A percentile compares a stretch with the other conserved stretches of the same genome.
Evolutionary conservation across 2,797 vertebrate species (phyloP).

Genomic region (Zalophus californianus): DNA sequence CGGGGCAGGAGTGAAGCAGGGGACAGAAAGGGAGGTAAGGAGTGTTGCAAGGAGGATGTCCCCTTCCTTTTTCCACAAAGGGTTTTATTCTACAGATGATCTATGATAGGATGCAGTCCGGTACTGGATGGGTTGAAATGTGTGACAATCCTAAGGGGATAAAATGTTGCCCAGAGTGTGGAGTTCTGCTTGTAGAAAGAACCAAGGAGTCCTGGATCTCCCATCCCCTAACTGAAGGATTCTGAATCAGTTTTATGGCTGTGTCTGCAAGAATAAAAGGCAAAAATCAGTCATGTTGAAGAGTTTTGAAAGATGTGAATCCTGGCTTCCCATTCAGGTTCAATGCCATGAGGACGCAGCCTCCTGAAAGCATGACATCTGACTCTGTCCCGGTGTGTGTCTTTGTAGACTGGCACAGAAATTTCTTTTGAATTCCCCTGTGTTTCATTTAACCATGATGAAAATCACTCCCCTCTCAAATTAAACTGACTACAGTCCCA

Average conservation of each 20-base stretch:
- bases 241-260: neutral
- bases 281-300: neutral
- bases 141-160: neutral
- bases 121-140: neutral
- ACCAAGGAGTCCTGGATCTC: neutral
- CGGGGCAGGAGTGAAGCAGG: too few relatives aligned
- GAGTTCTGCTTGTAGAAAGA: neutral
- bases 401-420: slow-evolving; percentile 33
- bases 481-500: neutral
- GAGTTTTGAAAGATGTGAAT: neutral
- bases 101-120: neutral
- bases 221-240: neutral
- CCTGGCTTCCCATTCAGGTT: neutral
- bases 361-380: neutral
- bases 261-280: neutral
- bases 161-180: neutral
- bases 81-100: neutral
- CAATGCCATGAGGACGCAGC: neutral
- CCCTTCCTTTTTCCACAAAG: neutral
- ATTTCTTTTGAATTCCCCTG: slow-evolving; percentile 22
- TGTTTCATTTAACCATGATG: slow-evolving; percentile 37
- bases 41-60: neutral
- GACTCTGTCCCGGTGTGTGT: neutral
- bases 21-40: neutral
- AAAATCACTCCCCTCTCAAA: slow-evolving; percentile 26